Percentiles rank a stretch among this genome's conserved stretches.
Conservation (phyloP, 2,113 vertebrate species). For the Euleptes europaea region DNA sequence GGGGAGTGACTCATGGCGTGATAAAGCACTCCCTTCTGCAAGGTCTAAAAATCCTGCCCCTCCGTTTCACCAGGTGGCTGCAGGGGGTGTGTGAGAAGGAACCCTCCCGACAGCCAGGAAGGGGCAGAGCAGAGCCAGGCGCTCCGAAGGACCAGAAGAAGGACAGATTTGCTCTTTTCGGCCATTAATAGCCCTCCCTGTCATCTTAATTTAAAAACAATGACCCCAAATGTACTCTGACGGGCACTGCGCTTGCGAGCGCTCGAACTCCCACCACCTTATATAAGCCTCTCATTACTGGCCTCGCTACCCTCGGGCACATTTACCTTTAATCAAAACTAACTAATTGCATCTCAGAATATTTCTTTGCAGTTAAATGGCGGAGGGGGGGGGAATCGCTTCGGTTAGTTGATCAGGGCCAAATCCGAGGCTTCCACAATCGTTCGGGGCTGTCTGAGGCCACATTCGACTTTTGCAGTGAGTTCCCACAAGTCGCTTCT, state of each 20-base stretch:
- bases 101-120: too few relatives aligned
- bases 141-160: not conserved
- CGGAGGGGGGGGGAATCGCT: not conserved
- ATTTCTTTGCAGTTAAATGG: not conserved
- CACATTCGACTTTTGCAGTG: not conserved
- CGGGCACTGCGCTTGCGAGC: not conserved
- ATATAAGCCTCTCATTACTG: not conserved
- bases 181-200: not conserved
- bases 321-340: constrained; percentile 4
- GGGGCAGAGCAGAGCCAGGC: too few relatives aligned
- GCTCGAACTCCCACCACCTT: not conserved
- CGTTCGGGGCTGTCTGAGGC: not conserved
- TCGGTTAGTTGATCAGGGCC: constrained; percentile 7
- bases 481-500: not conserved
- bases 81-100: too few relatives aligned
- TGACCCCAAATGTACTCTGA: not conserved
- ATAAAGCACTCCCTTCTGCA: too few relatives aligned
- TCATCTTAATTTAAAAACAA: not conserved
- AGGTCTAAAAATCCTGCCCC: too few relatives aligned
- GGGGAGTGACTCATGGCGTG: too few relatives aligned
- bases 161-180: not conserved
- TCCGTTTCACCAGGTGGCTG: too few relatives aligned
- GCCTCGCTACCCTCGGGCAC: not conserved
- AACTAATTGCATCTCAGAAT: not conserved
- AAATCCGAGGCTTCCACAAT: not conserved